phyloP scores from a whole-genome alignment of 1,140 invertebrate genomes.

The Halesus radiatus region DNA sequence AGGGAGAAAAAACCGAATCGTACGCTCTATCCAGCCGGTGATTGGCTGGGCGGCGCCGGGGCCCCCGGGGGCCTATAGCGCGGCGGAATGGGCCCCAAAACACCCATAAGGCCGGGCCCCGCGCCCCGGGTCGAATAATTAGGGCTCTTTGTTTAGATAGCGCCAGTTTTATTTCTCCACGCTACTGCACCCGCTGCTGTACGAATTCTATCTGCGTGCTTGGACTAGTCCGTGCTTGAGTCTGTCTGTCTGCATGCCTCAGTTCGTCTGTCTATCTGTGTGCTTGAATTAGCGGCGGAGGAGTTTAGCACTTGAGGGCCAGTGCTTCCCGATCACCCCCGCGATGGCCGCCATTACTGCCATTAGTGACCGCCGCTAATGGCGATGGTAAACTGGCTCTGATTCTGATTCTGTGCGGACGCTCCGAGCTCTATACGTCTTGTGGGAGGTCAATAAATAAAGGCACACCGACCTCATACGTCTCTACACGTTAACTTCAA shows the following conservation, averaged over 20 bases:
- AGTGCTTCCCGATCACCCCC: not conserved
- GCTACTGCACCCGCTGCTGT: slow-evolving; percentile 53
- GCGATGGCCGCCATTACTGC: slow-evolving; percentile 1
- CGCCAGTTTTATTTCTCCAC: slow-evolving; percentile 71
- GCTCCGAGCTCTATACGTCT: not conserved
- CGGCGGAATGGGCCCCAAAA: slow-evolving; percentile 71
- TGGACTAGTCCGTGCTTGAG: too few relatives aligned
- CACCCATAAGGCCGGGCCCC: slow-evolving; percentile 71
- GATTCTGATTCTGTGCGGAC: slow-evolving; percentile 6
- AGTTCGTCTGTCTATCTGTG: slow-evolving; percentile 44
- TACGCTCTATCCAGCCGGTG: slow-evolving; percentile 50
- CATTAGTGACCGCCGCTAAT: not conserved
- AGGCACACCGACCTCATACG: not conserved
- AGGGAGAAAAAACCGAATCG: slow-evolving; percentile 43
- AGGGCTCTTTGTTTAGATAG: slow-evolving; percentile 74
- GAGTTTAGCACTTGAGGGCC: not conserved
- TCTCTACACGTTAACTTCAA: too few relatives aligned
- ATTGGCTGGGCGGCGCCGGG: slow-evolving; percentile 65
- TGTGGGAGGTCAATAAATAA: slow-evolving; percentile 17
- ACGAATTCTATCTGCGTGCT: too few relatives aligned
- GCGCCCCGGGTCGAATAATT: slow-evolving; percentile 72
- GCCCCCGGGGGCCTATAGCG: slow-evolving; percentile 69
- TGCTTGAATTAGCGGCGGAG: slow-evolving; percentile 52
- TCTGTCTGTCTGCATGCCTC: too few relatives aligned
- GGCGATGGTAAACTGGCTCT: not conserved